These are phyloP conservation scores for Sarcophaga peregrina DNA, from an alignment of 1,140 invertebrate species.

Conservation along the genomic window DNA sequence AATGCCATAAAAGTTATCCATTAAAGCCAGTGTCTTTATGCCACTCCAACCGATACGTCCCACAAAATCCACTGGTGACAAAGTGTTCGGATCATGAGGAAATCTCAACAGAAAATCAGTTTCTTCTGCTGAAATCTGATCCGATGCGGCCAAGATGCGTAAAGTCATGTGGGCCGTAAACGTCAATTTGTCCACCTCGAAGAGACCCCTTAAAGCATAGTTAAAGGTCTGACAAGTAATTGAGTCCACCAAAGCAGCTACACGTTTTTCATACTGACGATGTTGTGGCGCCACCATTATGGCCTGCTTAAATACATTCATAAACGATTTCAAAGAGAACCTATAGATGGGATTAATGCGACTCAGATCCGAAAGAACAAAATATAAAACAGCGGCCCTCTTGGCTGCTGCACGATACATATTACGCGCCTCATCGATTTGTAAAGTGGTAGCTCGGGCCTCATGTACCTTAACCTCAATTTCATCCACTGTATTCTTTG, in stretches of 20 bases:
- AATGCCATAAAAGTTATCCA: constrained; percentile 88
- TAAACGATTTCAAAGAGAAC: constrained; percentile 96
- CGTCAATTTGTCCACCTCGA: constrained; percentile 93
- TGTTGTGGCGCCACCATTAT: constrained; percentile 76
- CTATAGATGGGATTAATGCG: constrained; percentile 97
- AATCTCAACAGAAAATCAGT: constrained; percentile 91
- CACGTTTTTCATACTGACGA: constrained; percentile 78
- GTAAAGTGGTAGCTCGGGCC: constrained; percentile 83
- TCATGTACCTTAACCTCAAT: constrained; percentile 89
- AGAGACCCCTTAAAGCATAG: constrained; percentile 92
- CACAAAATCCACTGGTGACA: constrained; percentile 87
- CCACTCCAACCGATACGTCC: constrained; percentile 87
- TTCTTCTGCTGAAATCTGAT: constrained; percentile 79
- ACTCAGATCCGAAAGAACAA: constrained; percentile 91
- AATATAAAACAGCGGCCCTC: constrained; percentile 90
- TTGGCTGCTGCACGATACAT: constrained; percentile 87
- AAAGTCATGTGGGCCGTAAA: constrained; percentile 91
- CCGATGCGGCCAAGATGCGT: constrained; percentile 75
- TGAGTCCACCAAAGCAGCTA: constrained; percentile 84
- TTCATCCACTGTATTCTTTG: constrained; percentile 91
- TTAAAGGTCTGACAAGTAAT: constrained; percentile 90
- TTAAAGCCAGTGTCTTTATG: constrained; percentile 80
- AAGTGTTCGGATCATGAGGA: constrained; percentile 74
- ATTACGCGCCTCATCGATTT: constrained; percentile 92
- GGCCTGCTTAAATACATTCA: constrained; percentile 91